These are phyloP conservation scores for Gymnobelideus leadbeateri DNA, from an alignment of 2,113 vertebrate species.

Conservation along the genomic window DNA sequence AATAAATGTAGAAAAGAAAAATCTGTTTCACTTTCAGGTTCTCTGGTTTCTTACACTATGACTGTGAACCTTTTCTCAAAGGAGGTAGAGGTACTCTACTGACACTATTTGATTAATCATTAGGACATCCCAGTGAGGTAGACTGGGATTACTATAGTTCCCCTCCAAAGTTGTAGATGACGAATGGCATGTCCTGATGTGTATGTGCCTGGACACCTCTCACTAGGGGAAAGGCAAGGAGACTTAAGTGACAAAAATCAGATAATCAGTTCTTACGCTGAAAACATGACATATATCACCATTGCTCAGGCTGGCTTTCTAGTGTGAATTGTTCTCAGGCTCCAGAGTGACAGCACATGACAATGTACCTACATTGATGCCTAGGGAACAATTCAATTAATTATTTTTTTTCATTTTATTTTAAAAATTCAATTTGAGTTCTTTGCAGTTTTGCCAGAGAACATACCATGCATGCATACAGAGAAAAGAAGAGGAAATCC, in stretches of 20 bases:
- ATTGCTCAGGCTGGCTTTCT: neutral
- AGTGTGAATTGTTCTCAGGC: neutral
- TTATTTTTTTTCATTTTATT: neutral
- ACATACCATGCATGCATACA: neutral
- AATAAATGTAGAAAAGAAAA: constrained; percentile 70
- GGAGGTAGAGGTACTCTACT: constrained; percentile 32
- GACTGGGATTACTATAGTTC: constrained; percentile 13
- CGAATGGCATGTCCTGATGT: neutral
- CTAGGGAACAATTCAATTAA: neutral
- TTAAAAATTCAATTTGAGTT: neutral
- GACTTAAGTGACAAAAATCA: neutral
- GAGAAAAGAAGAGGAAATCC: neutral
- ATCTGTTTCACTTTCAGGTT: constrained; percentile 53
- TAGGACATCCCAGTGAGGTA: neutral
- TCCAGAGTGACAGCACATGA: neutral
- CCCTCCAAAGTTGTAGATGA: neutral
- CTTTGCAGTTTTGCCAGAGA: neutral
- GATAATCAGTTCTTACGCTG: neutral
- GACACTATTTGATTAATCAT: constrained; percentile 55
- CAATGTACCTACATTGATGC: neutral
- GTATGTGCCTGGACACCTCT: neutral
- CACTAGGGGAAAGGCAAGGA: neutral
- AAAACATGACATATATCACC: neutral
- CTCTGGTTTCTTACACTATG: constrained; percentile 24
- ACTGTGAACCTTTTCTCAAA: constrained; percentile 26